These are phyloP conservation scores for Caenorhabditis becei DNA, from an alignment of 2,888 invertebrate species.

Conservation along the genomic window DNA sequence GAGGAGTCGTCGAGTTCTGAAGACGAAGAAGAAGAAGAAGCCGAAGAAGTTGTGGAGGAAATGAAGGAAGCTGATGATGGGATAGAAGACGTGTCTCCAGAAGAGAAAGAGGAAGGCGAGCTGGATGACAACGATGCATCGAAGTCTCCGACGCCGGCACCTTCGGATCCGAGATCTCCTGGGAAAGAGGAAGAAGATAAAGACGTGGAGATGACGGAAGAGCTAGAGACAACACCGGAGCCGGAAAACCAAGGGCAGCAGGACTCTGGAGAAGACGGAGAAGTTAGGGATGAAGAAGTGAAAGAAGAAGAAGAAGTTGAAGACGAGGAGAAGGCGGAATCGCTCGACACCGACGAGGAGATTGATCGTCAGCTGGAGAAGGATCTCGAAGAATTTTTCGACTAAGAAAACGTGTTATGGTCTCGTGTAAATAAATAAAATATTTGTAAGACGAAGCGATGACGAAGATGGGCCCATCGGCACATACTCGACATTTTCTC, in stretches of 20 bases:
- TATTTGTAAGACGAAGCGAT: conserved; percentile 25
- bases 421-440: conserved; percentile 12
- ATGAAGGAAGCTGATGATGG: conserved; percentile 6
- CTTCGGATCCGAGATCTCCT: not conserved
- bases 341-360: conserved; percentile 39
- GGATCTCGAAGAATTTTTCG: conserved; percentile 43
- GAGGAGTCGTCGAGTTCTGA: conserved; percentile 59
- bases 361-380: conserved; percentile 37
- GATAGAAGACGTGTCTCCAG: not conserved
- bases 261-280: conserved; percentile 7
- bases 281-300: not conserved
- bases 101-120: conserved; percentile 11
- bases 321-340: conserved; percentile 17
- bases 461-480: conserved; percentile 4
- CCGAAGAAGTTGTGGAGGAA: conserved; percentile 4
- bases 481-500: conserved; percentile 12
- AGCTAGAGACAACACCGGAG: too few species aligned
- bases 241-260: too few species aligned
- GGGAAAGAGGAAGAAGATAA: not conserved
- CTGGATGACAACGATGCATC: conserved; percentile 13
- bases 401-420: conserved; percentile 2
- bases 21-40: conserved; percentile 34
- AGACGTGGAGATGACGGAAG: conserved; percentile 7
- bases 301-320: not conserved
- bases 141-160: not conserved